Percentiles rank a stretch among this genome's conserved stretches.
phyloP scores from a whole-genome alignment of 2,888 invertebrate species.

The Embidobia sp. region DNA sequence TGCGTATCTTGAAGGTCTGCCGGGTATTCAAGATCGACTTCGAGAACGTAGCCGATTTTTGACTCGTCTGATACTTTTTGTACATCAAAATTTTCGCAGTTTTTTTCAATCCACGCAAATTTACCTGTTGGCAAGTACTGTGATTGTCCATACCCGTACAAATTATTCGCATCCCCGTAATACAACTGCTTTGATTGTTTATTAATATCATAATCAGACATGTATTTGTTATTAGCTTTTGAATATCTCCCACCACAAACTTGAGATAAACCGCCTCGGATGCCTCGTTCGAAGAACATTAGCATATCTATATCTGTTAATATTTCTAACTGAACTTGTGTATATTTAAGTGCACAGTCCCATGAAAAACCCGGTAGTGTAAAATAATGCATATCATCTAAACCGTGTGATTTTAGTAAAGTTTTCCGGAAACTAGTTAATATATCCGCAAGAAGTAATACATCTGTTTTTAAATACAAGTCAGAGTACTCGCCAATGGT shows the following conservation, averaged over 20 bases:
- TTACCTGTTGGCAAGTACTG: not conserved
- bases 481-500: conserved; percentile 22
- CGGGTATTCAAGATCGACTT: conserved; percentile 16
- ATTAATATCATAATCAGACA: not conserved
- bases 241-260: not conserved
- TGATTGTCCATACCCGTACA: conserved; percentile 1
- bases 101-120: conserved; percentile 10
- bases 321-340: not conserved
- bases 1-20: not conserved
- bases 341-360: not conserved
- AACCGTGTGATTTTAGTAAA: not conserved
- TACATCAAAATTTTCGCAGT: conserved; percentile 9
- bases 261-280: conserved; percentile 9
- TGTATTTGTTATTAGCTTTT: conserved; percentile 12
- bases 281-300: conserved; percentile 6
- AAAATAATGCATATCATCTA: conserved; percentile 8
- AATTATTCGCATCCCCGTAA: conserved; percentile 14
- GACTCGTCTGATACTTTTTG: conserved; percentile 4
- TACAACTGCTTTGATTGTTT: not conserved
- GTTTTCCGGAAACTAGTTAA: conserved; percentile 13
- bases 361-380: not conserved
- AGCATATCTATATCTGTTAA: conserved; percentile 11
- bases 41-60: conserved; percentile 17
- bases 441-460: conserved; percentile 4
- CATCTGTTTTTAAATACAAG: conserved; percentile 32